A percentile compares a stretch with the other conserved stretches of the same genome.
Evolutionary conservation across 2,797 vertebrate genomes (phyloP).

Genomic region (Lerista edwardsae): DNA sequence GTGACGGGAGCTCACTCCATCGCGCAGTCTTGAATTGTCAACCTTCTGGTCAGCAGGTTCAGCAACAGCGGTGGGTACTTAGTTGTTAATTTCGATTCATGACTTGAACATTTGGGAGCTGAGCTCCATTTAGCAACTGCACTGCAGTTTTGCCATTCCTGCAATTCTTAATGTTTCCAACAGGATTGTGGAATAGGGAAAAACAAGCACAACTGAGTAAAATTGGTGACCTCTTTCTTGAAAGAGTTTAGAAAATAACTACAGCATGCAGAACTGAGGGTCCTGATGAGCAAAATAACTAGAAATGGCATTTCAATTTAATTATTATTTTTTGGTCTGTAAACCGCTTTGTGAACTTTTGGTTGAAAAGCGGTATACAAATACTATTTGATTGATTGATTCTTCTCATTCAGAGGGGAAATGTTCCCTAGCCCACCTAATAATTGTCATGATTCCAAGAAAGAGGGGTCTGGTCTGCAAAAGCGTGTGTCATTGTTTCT

Average conservation of each 20-base stretch:
- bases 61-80: too few species aligned
- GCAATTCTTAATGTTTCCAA: slow-evolving; percentile 6
- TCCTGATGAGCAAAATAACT: neutral
- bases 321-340: too few species aligned
- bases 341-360: too few species aligned
- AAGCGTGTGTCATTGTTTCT: too few species aligned
- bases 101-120: slow-evolving; percentile 1
- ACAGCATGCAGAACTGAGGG: neutral
- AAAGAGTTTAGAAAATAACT: neutral
- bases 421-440: neutral
- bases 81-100: neutral
- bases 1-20: too few species aligned
- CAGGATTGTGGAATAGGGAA: neutral
- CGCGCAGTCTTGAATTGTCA: too few species aligned
- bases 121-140: neutral
- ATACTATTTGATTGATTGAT: too few species aligned
- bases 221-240: neutral
- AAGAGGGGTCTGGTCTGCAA: neutral
- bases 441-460: neutral
- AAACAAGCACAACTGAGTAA: slow-evolving; percentile 9
- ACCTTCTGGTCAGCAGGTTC: too few species aligned
- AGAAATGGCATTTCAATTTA: neutral
- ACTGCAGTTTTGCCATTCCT: neutral
- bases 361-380: too few species aligned
- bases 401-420: neutral